A percentile compares a stretch with the other conserved stretches of the same genome.
These are phyloP conservation scores for Clavelina lepadiformis DNA, from an alignment of 23 tunicate species.

Conservation along the genomic window DNA sequence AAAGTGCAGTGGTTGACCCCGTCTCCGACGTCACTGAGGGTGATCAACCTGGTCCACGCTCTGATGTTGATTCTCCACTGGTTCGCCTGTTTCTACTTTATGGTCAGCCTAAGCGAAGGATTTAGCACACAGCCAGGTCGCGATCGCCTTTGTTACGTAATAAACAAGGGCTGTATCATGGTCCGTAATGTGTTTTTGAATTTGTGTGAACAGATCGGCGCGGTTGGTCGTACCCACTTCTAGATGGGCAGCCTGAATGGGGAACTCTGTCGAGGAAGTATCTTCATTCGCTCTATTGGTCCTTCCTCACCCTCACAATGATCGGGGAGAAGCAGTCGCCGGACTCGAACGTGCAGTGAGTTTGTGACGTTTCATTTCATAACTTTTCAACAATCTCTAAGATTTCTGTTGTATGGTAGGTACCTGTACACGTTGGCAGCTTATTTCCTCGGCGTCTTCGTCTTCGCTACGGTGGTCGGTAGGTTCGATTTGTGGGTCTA, in stretches of 20 bases:
- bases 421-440: constrained; percentile 86
- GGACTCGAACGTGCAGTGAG: constrained; percentile 80
- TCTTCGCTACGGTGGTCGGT: constrained; percentile 94
- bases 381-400: neutral
- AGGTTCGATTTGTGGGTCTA: constrained; percentile 4
- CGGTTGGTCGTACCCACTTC: constrained; percentile 93
- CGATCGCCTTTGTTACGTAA: too few species aligned
- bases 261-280: constrained; percentile 61
- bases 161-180: too few species aligned
- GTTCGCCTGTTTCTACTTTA: constrained; percentile 96
- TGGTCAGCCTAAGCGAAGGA: constrained; percentile 83
- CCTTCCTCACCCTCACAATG: constrained; percentile 85
- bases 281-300: constrained; percentile 90
- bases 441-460: constrained; percentile 86
- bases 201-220: too few species aligned
- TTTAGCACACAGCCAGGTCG: too few species aligned
- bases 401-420: constrained; percentile 13
- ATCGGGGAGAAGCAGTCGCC: constrained; percentile 98
- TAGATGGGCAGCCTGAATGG: constrained; percentile 47
- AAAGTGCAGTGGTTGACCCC: constrained; percentile 77
- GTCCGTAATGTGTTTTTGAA: too few species aligned
- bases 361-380: neutral
- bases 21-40: constrained; percentile 65
- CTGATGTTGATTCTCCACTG: constrained; percentile 91
- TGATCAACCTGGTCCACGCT: constrained; percentile 56